Evolutionary conservation across 1,140 invertebrate genomes (phyloP).

Genomic region (Anastrepha ludens): DNA sequence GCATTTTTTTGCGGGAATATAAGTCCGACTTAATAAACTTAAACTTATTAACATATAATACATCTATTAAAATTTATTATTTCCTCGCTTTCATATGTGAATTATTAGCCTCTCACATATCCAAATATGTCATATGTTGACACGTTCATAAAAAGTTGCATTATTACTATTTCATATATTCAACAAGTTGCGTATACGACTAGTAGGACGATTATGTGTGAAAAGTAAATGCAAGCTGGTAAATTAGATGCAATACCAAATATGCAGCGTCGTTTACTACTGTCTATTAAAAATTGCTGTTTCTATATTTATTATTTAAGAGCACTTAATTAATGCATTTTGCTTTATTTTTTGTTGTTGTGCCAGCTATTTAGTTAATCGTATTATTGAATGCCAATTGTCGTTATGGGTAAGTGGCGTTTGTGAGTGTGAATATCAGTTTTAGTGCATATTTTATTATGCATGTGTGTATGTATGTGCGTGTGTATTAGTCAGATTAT

Average conservation of each 20-base stretch:
- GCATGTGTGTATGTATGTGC: too few species aligned
- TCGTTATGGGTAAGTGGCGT: too few species aligned
- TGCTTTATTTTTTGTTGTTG: not conserved
- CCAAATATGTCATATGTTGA: too few species aligned
- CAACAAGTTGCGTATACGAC: slow-evolving; percentile 21
- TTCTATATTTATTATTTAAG: not conserved
- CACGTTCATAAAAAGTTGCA: too few species aligned
- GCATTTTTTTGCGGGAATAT: too few species aligned
- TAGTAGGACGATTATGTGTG: not conserved
- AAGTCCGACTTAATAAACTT: too few species aligned
- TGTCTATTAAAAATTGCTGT: not conserved
- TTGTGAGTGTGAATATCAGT: too few species aligned
- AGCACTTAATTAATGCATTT: not conserved
- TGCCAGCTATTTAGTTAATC: not conserved
- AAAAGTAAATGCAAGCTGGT: not conserved
- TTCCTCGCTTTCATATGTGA: too few species aligned
- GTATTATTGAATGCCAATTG: too few species aligned
- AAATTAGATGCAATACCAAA: slow-evolving; percentile 3
- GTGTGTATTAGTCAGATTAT: too few species aligned
- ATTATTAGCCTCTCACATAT: too few species aligned
- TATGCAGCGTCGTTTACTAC: not conserved
- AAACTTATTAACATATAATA: not conserved
- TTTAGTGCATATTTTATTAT: too few species aligned
- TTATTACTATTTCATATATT: not conserved
- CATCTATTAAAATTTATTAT: not conserved